These are phyloP conservation scores for Garrulus glandarius DNA, from an alignment of 2,797 vertebrate species.

Conservation along the genomic window DNA sequence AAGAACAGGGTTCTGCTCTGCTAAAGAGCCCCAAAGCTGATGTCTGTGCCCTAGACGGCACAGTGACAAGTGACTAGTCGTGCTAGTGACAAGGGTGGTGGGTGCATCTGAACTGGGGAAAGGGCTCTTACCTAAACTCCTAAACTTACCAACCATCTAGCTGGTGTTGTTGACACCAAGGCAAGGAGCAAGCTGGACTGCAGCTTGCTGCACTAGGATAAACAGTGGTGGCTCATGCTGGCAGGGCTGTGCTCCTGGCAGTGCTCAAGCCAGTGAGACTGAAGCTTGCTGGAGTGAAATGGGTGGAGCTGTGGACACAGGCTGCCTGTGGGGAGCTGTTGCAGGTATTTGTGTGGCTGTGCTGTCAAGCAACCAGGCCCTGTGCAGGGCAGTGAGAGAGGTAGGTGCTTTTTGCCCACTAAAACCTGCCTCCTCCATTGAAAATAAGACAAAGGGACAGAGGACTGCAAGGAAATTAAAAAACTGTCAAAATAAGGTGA, in stretches of 20 bases:
- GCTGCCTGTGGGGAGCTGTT: background rate
- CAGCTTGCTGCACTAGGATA: background rate
- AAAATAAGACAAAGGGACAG: background rate
- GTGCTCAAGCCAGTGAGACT: background rate
- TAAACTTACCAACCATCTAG: background rate
- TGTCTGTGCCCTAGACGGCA: background rate
- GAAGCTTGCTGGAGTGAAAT: background rate
- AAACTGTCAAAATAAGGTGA: background rate
- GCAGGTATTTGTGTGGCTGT: background rate
- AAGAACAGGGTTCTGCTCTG: background rate
- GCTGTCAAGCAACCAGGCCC: background rate
- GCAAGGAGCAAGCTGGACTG: background rate
- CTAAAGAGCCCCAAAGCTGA: background rate
- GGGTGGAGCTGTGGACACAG: background rate
- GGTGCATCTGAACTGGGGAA: background rate
- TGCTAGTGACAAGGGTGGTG: rapidly evolving
- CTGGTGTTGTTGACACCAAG: background rate
- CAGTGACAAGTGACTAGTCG: too few species aligned
- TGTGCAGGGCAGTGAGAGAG: background rate
- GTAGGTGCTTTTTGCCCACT: background rate
- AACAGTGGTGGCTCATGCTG: background rate
- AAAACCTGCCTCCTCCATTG: background rate
- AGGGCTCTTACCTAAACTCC: background rate
- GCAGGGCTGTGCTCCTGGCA: background rate
- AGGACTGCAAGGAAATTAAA: background rate